Percentiles rank a stretch among this genome's conserved stretches.
These are phyloP conservation scores for Panorpa germanica DNA, from an alignment of 2,888 invertebrate genomes.

Conservation along the genomic window DNA sequence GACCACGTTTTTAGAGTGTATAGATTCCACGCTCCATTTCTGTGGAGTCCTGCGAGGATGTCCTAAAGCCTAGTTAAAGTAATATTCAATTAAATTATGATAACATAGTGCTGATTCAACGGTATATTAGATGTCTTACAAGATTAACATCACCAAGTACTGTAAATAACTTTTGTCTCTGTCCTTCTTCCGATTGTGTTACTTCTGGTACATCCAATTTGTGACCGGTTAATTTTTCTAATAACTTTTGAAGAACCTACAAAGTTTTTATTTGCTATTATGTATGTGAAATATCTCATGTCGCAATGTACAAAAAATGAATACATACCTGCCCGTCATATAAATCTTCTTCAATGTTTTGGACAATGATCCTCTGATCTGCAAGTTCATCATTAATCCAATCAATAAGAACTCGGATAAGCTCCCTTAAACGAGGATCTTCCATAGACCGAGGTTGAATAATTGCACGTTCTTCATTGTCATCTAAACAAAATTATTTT, in stretches of 20 bases:
- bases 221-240: conserved; percentile 71
- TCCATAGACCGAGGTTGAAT: conserved; percentile 78
- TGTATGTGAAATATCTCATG: background rate
- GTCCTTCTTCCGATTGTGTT: conserved; percentile 94
- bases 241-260: conserved; percentile 45
- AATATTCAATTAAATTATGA: background rate
- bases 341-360: conserved; percentile 88
- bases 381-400: conserved; percentile 99
- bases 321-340: conserved; percentile 98
- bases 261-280: background rate
- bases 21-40: conserved; percentile 93
- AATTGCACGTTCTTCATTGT: conserved; percentile 93
- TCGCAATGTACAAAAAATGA: too few species aligned
- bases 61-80: conserved; percentile 34
- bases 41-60: conserved; percentile 57
- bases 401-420: conserved; percentile 75
- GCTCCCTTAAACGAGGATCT: conserved; percentile 68
- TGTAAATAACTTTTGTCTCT: conserved; percentile 80
- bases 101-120: conserved; percentile 4
- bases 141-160: conserved; percentile 80
- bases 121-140: conserved; percentile 24
- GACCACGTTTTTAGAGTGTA: conserved; percentile 93
- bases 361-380: conserved; percentile 89
- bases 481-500: conserved; percentile 38
- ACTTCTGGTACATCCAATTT: conserved; percentile 95